These are phyloP conservation scores for Bothrops jararaca DNA, from an alignment of 2,113 vertebrate species.

Conservation along the genomic window DNA sequence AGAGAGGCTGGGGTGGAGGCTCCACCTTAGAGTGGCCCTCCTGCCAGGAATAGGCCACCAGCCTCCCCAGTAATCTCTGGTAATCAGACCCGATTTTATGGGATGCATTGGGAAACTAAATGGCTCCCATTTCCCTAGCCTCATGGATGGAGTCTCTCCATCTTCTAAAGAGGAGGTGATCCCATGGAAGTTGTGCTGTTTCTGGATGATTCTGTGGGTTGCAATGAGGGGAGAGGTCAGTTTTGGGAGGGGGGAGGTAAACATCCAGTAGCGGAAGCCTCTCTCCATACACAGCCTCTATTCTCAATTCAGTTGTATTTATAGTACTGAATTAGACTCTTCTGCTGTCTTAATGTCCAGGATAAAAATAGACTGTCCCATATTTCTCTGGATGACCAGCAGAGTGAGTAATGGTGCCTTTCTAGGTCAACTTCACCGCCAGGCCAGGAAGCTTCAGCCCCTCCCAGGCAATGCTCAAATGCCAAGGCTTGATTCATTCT, in stretches of 20 bases:
- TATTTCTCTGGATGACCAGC: neutral
- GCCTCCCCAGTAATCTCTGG: neutral
- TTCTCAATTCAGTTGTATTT: neutral
- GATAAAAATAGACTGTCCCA: constrained; percentile 5
- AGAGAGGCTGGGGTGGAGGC: neutral
- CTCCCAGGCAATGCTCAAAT: neutral
- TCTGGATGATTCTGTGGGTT: rapidly evolving
- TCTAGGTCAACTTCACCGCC: neutral
- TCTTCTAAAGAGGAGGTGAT: neutral
- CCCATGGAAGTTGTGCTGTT: neutral
- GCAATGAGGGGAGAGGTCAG: neutral
- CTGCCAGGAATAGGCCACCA: neutral
- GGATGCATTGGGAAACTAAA: neutral
- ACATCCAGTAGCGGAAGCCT: neutral
- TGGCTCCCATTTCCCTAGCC: neutral
- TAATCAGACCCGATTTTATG: neutral
- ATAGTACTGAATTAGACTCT: constrained; percentile 22
- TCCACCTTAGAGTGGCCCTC: neutral
- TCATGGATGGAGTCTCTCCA: neutral
- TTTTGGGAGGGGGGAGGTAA: neutral
- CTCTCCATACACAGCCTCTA: rapidly evolving
- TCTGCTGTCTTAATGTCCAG: neutral
- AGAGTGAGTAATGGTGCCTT: neutral
- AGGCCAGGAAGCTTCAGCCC: neutral
- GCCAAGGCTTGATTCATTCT: neutral